Base-by-base conservation (phyloP, 2,797 vertebrate genomes). In the Periparus ater region DNA sequence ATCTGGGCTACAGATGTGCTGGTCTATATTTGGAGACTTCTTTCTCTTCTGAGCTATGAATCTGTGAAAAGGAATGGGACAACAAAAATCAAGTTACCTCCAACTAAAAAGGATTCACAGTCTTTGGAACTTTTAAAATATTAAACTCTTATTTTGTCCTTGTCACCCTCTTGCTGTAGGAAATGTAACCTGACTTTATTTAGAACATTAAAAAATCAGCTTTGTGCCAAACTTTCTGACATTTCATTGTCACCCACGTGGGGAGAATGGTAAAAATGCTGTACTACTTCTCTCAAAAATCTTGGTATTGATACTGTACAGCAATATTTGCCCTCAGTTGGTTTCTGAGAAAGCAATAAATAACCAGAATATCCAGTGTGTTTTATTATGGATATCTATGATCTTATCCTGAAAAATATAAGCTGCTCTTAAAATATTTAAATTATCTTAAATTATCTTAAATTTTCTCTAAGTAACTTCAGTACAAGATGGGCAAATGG, bases 1-100 rank as follows among this genome's bases (percentile, higher is more conserved):
- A 80, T 93, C 87, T 96, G 92, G 72, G 19, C 40, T 78, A 53
- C 92, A 93, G 92, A 96, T 95, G 87, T 91, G 32, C 62, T 89
- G 84, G 57, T 44, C 61, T 83, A 2, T 66, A 48, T 93, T 92
- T 77, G 91, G 54, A 77, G 50, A 51, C 17, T 67, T 73, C 34
- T 57, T 85, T 72, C 75, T 85, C 72, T 63, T 66, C 58, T 73
- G 48, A 70, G 19, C 44, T 57, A 47, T 81, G 67, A 53, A 42
- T 54, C 86, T 65, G 8, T 63, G 47, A 34, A 36, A 60, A 85
- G 47, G 30, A 77, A 55, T 20, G 18, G 18, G 47, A 51, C 54
- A 67, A 36, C 53, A 85, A 83, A 94, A 92, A 61, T 62, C 50
- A 85, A 87, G 7, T n/a, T 61, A 91, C 17, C 19, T 77, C 50